Evolutionary conservation across 2,113 vertebrate genomes (phyloP).

Genomic region (Elephas maximus): DNA sequence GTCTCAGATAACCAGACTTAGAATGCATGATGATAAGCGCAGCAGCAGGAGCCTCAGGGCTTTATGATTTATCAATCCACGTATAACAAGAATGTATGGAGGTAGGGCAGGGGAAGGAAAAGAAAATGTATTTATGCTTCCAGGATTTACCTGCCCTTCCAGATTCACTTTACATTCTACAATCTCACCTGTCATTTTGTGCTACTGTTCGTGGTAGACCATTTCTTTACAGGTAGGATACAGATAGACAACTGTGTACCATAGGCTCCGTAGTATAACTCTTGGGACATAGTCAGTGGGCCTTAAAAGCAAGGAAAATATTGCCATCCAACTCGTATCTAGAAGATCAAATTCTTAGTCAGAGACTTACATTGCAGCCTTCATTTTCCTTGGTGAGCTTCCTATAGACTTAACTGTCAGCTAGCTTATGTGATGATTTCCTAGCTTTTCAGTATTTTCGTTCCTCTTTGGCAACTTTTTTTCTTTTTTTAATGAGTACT

Average conservation of each 20-base stretch:
- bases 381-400: constrained; percentile 81
- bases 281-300: constrained; percentile 64
- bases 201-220: not conserved
- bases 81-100: not conserved
- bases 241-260: constrained; percentile 35
- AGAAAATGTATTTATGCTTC: constrained; percentile 44
- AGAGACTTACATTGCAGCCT: constrained; percentile 75
- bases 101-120: not conserved
- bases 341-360: constrained; percentile 82
- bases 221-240: constrained; percentile 61
- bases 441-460: constrained; percentile 85
- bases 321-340: constrained; percentile 67
- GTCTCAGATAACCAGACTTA: not conserved
- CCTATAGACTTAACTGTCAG: constrained; percentile 88
- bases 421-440: constrained; percentile 85
- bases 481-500: constrained; percentile 85
- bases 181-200: not conserved
- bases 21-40: not conserved
- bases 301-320: constrained; percentile 67
- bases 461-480: constrained; percentile 78
- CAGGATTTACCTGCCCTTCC: not conserved
- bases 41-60: not conserved
- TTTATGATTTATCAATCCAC: not conserved
- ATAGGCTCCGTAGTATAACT: constrained; percentile 51
- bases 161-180: not conserved